Conservation (phyloP, 2,797 vertebrate species). For the Alca torda region DNA sequence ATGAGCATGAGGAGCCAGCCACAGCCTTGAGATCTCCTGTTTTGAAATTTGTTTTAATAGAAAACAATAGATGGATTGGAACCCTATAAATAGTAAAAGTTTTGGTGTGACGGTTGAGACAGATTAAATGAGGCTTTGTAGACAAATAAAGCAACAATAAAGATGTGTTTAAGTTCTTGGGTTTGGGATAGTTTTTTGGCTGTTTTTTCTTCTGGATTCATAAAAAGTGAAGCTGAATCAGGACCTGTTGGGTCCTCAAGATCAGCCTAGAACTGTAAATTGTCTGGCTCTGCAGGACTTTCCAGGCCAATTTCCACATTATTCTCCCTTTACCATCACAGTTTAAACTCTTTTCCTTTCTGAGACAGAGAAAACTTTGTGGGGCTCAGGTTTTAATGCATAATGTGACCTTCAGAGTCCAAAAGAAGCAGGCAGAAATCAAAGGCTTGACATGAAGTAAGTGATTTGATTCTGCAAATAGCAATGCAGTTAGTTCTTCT, state of each 20-base stretch:
- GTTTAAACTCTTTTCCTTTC: not conserved
- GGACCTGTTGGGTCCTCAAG: not conserved
- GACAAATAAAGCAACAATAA: not conserved
- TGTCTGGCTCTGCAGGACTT: not conserved
- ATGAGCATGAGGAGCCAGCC: not conserved
- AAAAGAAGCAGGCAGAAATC: constrained; percentile 30
- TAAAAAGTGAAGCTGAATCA: not conserved
- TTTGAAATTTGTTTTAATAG: not conserved
- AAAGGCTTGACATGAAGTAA: constrained; percentile 22
- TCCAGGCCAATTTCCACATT: not conserved
- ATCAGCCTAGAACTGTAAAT: not conserved
- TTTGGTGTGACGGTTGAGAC: not conserved
- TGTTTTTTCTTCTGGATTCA: not conserved
- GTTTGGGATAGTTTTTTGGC: not conserved
- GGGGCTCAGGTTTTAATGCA: not conserved
- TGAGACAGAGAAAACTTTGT: not conserved
- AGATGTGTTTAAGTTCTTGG: not conserved
- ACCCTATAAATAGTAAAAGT: not conserved
- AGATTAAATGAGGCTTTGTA: not conserved
- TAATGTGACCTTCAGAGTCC: not conserved
- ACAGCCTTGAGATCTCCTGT: not conserved
- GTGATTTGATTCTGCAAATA: constrained; percentile 24
- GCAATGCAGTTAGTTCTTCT: not conserved
- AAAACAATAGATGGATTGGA: not conserved
- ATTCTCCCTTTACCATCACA: not conserved